These are phyloP conservation scores for Anagrus nilaparvatae DNA, from an alignment of 1,140 invertebrate genomes.

Conservation along the genomic window DNA sequence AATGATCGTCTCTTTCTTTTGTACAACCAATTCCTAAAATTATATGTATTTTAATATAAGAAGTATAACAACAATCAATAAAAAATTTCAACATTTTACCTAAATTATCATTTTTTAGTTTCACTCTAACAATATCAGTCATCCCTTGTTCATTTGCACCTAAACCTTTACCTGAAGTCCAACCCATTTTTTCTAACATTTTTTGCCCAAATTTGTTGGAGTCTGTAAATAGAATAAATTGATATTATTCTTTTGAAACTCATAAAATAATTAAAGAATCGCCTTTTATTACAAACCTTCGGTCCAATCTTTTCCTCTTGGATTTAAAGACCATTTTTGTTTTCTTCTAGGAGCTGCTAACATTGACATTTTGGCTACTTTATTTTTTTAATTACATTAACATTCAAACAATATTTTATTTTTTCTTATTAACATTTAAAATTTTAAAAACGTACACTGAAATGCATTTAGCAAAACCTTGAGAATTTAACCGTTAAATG, in stretches of 20 bases:
- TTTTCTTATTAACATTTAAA: too few relatives aligned
- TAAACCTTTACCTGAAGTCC: slow-evolving; percentile 79
- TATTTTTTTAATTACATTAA: too few relatives aligned
- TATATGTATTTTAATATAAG: slow-evolving; percentile 13
- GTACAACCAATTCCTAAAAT: slow-evolving; percentile 60
- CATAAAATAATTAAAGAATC: neutral
- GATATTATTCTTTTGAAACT: neutral
- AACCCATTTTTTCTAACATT: slow-evolving; percentile 91
- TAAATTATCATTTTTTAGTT: slow-evolving; percentile 63
- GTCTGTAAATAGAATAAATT: slow-evolving; percentile 42
- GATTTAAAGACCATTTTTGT: slow-evolving; percentile 49
- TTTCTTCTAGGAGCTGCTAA: slow-evolving; percentile 48
- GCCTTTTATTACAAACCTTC: slow-evolving; percentile 41
- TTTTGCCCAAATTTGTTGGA: slow-evolving; percentile 74
- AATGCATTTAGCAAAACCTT: too few relatives aligned
- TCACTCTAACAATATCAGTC: slow-evolving; percentile 64
- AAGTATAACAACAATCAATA: slow-evolving; percentile 1
- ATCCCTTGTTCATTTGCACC: slow-evolving; percentile 76
- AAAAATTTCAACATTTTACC: slow-evolving; percentile 42
- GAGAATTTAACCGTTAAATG: too few relatives aligned
- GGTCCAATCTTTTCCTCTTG: slow-evolving; percentile 49
- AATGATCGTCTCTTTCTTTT: slow-evolving; percentile 57
- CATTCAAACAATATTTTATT: too few relatives aligned
- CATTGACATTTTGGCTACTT: slow-evolving; percentile 45
- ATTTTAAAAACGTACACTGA: too few relatives aligned